Percentiles rank a stretch among this genome's conserved stretches.
Evolutionary conservation across 2,797 vertebrate genomes (phyloP).

Genomic region (Loriculus beryllinus): DNA sequence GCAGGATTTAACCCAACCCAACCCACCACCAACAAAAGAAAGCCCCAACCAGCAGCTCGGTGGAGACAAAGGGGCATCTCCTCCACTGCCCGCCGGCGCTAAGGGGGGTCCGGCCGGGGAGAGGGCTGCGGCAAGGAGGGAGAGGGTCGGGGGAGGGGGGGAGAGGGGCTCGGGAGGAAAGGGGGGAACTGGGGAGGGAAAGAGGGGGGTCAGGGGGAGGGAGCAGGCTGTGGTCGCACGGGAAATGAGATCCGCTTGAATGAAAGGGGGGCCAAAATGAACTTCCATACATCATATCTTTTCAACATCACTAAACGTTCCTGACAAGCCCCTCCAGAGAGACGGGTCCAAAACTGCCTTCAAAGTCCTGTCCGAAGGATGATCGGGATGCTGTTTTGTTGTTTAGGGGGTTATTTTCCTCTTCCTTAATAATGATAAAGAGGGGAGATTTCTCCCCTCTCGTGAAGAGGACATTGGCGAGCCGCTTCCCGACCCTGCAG

Average conservation of each 20-base stretch:
- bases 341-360: neutral
- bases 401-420: neutral
- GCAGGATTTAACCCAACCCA: constrained; percentile 40
- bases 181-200: neutral
- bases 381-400: neutral
- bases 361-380: neutral
- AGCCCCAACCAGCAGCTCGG: neutral
- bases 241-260: neutral
- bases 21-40: neutral
- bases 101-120: neutral
- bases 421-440: neutral
- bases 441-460: neutral
- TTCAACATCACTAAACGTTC: constrained; percentile 10
- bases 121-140: neutral
- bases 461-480: neutral
- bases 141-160: neutral
- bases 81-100: neutral
- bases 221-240: neutral
- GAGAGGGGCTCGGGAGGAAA: neutral
- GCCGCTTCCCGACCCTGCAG: neutral
- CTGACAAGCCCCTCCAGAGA: constrained; percentile 14
- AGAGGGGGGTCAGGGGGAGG: neutral
- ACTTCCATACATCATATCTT: constrained; percentile 19
- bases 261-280: constrained; percentile 25
- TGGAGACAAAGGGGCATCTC: constrained; percentile 49